Evolutionary conservation across 1,140 invertebrate genomes (phyloP), one percentile per base, ranked within the genome.

Genomic region (Stratiolaelaps scimitus): DNA sequence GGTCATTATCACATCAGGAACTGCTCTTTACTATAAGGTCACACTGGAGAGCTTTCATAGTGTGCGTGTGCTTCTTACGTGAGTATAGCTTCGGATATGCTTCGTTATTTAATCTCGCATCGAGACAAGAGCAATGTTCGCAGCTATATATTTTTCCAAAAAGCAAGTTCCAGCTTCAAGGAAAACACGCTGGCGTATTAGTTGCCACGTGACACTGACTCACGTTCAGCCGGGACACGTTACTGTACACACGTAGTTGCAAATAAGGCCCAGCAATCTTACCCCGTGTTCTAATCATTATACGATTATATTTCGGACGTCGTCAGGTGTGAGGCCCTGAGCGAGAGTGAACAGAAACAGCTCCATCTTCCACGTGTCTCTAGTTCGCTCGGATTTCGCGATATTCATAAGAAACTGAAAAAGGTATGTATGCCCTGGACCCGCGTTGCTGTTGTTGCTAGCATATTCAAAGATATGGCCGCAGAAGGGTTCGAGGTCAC

Each of bases 321-420:
- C n/a, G n/a, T n/a, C n/a, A 60, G 53, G 34, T 60, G 26, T 10
- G 53, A 15, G 6, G 53, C 15, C 26, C 53, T 60, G 15, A 34
- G 15, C 23, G 20, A 29, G 26, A 10, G 1, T 26, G 15, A 60
- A 23, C 53, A 60, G 23, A 15, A 26, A 26, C 17, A 60, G 53
- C 23, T 29, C 1, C 23, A 34, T 29, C 34, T 60, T 15, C 34
- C 26, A 26, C 26, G 53, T 15, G 53, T 60, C 1, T 2, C 53
- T 29, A 60, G 34, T 23, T 15, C 15, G 15, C 53, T 60, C 15
- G 53, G 53, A 60, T 60, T 60, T 10, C 53, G 20, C 26, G 53
- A 60, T 23, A 60, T 60, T 19, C 53, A 60, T 34, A 60, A 60
- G 20, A 26, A 20, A 5, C 53, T 60, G 1, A 60, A 60, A 34